A percentile compares a stretch with the other conserved stretches of the same genome.
phyloP scores from a whole-genome alignment of 1,140 invertebrate genomes.

The Triops longicaudatus region DNA sequence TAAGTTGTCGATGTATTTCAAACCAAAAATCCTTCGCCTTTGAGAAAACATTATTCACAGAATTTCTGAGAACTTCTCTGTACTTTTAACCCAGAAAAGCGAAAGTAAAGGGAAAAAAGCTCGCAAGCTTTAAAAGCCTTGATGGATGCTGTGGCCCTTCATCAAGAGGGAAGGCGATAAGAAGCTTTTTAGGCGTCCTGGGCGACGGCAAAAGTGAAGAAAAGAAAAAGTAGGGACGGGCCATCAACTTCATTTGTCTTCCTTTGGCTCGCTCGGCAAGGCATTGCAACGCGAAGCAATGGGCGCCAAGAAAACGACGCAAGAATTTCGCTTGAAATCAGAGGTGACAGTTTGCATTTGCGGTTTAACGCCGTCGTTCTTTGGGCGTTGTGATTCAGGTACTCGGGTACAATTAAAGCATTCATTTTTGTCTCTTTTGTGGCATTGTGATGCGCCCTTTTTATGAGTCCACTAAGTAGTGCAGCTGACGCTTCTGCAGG shows the following conservation, averaged over 20 bases:
- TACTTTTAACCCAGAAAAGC: neutral
- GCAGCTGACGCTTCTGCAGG: neutral
- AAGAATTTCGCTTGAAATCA: neutral
- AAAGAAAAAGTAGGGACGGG: neutral
- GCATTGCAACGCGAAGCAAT: neutral
- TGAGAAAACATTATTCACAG: neutral
- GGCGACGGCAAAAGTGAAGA: neutral
- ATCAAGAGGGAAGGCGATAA: constrained; percentile 11
- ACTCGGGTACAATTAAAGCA: constrained; percentile 4
- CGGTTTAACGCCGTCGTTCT: neutral
- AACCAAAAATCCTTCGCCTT: neutral
- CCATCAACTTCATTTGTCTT: constrained; percentile 5
- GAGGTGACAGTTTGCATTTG: neutral
- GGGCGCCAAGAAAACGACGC: neutral
- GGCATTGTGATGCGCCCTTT: neutral
- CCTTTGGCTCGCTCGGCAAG: neutral
- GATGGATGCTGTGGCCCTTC: constrained; percentile 13
- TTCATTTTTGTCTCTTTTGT: neutral
- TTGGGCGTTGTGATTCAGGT: neutral
- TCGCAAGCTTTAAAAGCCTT: constrained; percentile 1
- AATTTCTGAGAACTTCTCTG: neutral
- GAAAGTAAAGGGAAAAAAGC: neutral
- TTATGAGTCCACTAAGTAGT: neutral
- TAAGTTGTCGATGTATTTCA: neutral
- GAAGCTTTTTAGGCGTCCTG: neutral